phyloP scores from a whole-genome alignment of 2,888 invertebrate species.

The Drosophila yooni region DNA sequence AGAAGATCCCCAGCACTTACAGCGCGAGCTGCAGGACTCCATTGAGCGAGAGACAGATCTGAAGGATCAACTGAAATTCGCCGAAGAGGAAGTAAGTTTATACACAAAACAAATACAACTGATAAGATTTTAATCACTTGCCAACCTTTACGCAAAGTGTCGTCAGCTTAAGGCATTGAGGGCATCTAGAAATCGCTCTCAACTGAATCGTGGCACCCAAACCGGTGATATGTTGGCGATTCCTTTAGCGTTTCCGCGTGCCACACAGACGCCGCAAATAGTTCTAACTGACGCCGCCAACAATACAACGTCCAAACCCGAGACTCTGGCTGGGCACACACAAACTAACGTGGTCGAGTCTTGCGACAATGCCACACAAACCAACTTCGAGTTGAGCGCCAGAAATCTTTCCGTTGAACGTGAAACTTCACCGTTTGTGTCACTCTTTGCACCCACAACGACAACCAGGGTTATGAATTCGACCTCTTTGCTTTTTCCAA shows the following conservation, averaged over 20 bases:
- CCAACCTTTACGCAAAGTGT: constrained; percentile 49
- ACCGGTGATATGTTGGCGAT: constrained; percentile 69
- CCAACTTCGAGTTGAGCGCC: constrained; percentile 29
- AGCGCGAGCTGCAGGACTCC: constrained; percentile 95
- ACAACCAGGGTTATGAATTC: constrained; percentile 52
- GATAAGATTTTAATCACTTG: constrained; percentile 34
- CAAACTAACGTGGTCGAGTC: constrained; percentile 20
- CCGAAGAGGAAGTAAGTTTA: constrained; percentile 93
- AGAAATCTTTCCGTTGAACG: constrained; percentile 56
- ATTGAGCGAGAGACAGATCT: constrained; percentile 97
- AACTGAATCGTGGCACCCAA: constrained; percentile 82
- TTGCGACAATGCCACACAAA: constrained; percentile 41
- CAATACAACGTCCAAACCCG: constrained; percentile 31
- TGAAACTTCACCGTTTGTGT: constrained; percentile 71
- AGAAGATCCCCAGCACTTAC: constrained; percentile 92
- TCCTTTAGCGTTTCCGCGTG: constrained; percentile 76
- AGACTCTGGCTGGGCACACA: constrained; percentile 15
- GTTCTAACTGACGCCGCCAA: constrained; percentile 41
- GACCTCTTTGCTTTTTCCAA: constrained; percentile 76
- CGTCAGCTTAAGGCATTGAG: constrained; percentile 44
- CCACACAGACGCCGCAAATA: constrained; percentile 77
- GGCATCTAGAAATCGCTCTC: constrained; percentile 23
- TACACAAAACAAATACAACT: background rate
- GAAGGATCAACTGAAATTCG: constrained; percentile 95
- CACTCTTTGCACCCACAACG: constrained; percentile 60